Base-by-base conservation (phyloP, 2,888 invertebrate genomes). In the Eubasilissa splendida region DNA sequence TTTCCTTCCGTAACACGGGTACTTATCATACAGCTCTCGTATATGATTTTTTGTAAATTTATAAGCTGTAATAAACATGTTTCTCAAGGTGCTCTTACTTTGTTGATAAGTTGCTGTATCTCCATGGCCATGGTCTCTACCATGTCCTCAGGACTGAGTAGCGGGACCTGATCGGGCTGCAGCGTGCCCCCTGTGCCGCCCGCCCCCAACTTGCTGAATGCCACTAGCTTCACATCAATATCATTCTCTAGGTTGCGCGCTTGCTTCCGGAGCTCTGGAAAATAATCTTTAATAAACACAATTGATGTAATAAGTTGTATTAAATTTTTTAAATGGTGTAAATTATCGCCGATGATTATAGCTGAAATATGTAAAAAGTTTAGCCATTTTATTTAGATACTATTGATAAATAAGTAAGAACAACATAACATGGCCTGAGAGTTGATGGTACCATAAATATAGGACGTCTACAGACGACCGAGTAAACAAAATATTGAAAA, bases 161-260 rank as follows among this genome's bases (percentile, higher is more conserved):
- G 91, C 0, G 97, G 97, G 68, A 95, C 93, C 84, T 94, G 94
- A 86, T 97, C 97, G 31, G 93, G 91, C 85, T 90, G 92, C 70
- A 92, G 90, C 1, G 88, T 88, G 76, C 85, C 85, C 0, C 90
- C 87, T 1, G 89, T 88, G 22, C 80, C 81, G 84, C 94, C 94
- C 76, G 96, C 94, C 31, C 97, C 97, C 58, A 99, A 91, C 90
- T 99, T 99, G 88, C 97, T 98, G 87, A 98, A 97, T 7, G 96
- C 96, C 2, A 99, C 97, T 84, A 99, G 90, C 88, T 99, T 99
- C 11, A 97, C 91, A 88, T 99, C 99, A 85, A 99, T 97, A 87
- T 98, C 99, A 91, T 98, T 99, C 89, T 99, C 99, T 76, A 99
- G 89, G 82, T 95, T 94, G 81, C 99, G 91, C 1, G 99, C 99